A percentile compares a stretch with the other conserved stretches of the same genome.
Conservation (phyloP, 2,113 vertebrate species). For the Chascanopsetta lugubris region DNA sequence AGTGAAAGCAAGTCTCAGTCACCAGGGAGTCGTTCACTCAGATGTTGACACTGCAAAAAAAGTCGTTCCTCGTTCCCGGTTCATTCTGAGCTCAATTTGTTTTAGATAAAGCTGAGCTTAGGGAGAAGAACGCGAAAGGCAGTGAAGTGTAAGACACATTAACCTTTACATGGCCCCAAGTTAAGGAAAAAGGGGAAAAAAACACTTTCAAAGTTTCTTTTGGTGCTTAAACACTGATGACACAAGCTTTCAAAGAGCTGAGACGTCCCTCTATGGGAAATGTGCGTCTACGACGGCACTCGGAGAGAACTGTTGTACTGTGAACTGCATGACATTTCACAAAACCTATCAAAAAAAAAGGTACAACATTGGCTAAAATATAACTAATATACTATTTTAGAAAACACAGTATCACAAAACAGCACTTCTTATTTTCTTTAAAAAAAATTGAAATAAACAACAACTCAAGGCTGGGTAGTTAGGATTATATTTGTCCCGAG, state of each 20-base stretch:
- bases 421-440: too few species aligned
- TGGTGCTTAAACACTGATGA: neutral
- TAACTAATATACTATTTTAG: too few species aligned
- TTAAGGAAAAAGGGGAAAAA: neutral
- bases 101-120: slow-evolving; percentile 22
- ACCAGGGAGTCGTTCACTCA: slow-evolving; percentile 37
- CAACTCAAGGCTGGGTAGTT: too few species aligned
- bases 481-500: too few species aligned
- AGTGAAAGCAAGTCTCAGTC: slow-evolving; percentile 15
- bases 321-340: too few species aligned
- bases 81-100: slow-evolving; percentile 44
- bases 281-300: too few species aligned
- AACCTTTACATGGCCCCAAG: neutral
- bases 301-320: too few species aligned
- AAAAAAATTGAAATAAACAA: too few species aligned
- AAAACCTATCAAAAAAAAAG: too few species aligned
- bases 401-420: too few species aligned
- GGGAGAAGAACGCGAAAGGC: slow-evolving; percentile 4
- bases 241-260: neutral
- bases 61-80: slow-evolving; percentile 32
- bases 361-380: too few species aligned
- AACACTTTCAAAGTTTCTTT: neutral
- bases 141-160: neutral
- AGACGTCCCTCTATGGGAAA: neutral
- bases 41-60: slow-evolving; percentile 59